Conservation (phyloP, 2,797 vertebrate species). For the Odontamblyopus rebecca region DNA sequence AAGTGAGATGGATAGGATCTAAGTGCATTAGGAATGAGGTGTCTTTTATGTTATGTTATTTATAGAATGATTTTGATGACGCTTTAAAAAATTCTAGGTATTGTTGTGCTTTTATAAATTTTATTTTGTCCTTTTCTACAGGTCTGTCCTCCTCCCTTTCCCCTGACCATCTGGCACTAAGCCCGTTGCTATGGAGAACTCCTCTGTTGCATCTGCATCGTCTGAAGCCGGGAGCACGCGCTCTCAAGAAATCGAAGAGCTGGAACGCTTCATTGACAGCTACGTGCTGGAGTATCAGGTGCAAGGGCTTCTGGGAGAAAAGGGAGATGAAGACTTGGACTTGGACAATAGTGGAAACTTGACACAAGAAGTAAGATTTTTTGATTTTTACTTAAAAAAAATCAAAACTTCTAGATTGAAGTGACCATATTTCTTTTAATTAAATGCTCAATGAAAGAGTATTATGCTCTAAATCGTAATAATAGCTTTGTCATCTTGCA, state of each 20-base stretch:
- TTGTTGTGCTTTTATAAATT: not conserved
- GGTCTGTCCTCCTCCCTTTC: conserved; percentile 47
- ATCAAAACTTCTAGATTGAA: not conserved
- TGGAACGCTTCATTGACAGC: conserved; percentile 98
- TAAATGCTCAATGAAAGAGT: not conserved
- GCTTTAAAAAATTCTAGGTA: not conserved
- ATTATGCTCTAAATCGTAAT: not conserved
- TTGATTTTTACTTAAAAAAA: not conserved
- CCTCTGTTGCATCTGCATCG: conserved; percentile 92
- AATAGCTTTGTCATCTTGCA: conserved; percentile 8
- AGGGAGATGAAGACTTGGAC: conserved; percentile 85
- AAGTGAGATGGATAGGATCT: conserved; percentile 10
- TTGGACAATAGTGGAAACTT: conserved; percentile 76
- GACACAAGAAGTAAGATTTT: conserved; percentile 78
- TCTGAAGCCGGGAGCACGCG: conserved; percentile 95
- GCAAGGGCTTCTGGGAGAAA: conserved; percentile 92
- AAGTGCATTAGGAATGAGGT: not conserved
- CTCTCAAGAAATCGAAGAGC: conserved; percentile 96
- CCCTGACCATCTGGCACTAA: conserved; percentile 29
- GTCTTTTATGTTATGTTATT: not conserved
- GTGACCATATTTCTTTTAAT: not conserved
- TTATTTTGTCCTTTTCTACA: conserved; percentile 33
- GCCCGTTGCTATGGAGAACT: conserved; percentile 90
- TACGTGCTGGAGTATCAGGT: conserved; percentile 98
- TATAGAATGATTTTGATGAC: not conserved